Base-by-base conservation (phyloP, 2,797 vertebrate species). In the Crenichthys baileyi region DNA sequence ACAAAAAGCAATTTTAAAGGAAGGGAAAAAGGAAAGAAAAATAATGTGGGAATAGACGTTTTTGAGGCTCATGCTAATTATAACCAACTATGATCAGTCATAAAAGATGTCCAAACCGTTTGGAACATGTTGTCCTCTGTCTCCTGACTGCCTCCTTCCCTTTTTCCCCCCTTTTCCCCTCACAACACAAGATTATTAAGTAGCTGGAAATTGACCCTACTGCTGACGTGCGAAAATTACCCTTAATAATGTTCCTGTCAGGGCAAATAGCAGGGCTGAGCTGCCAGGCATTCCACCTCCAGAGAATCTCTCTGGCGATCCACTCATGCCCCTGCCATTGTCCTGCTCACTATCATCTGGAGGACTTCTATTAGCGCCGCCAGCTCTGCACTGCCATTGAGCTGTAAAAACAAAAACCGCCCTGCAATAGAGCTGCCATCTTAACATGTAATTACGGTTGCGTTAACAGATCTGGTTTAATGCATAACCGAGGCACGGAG, bases 171-270 rank as follows among this genome's bases (percentile, higher is more conserved):
- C 65, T 65, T 75, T 82, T 74, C n/a, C 18, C 41, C 2, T 77
- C 74, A 79, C 79, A 78, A 88, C 90, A 80, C 88, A 87, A 94
- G 92, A 95, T 96, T 93, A 95, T 91, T 87, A 93, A 92, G 90
- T 86, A 90, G 91, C 87, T 77, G 89, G 90, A 94, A 95, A 93
- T 93, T 80, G 86, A 83, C 85, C 81, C 24, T 84, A 90, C 81
- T 56, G 72, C 63, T 74, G 84, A 88, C 93, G 92, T 91, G 92
- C 93, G 93, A 92, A 94, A 94, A 95, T 95, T 94, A 92, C 87
- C 83, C 75, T 77, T 93, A 94, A 95, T 95, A 92, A 95, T 91
- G 83, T 79, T 77, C 86, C 91, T 94, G 94, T 95, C 93, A 92
- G 90, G 79, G 84, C 77, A 93, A 95, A 93, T 93, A 86, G 88